Evolutionary conservation across 2,888 invertebrate species (phyloP).

Genomic region (Lepidonotus clava): DNA sequence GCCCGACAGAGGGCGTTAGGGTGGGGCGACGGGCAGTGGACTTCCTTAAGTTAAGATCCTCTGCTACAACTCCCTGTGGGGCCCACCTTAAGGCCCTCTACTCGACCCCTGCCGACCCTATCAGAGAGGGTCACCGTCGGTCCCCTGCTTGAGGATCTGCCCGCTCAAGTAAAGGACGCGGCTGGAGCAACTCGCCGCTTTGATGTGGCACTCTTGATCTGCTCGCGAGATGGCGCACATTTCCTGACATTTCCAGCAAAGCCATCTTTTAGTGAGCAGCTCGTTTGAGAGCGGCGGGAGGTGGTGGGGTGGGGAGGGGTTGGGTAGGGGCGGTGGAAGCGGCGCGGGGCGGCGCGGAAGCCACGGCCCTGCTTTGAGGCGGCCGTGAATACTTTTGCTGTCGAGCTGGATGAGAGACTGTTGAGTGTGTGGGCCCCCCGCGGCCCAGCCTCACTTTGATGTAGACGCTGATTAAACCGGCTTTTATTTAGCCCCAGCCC

Average conservation of each 20-base stretch:
- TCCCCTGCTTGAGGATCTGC: neutral
- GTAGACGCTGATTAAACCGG: constrained; percentile 44
- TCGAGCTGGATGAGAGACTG: neutral
- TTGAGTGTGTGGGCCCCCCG: neutral
- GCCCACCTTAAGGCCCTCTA: too few species aligned
- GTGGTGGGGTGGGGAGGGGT: neutral
- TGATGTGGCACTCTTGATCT: constrained; percentile 40
- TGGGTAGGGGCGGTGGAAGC: neutral
- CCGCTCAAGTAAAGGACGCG: neutral
- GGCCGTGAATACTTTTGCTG: neutral
- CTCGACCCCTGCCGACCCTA: too few species aligned
- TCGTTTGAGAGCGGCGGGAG: neutral
- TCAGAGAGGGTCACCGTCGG: too few species aligned
- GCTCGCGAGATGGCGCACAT: constrained; percentile 42
- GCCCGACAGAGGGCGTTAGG: neutral
- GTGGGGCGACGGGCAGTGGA: neutral
- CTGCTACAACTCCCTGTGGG: neutral
- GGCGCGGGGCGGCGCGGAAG: neutral
- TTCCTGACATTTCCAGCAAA: constrained; percentile 46
- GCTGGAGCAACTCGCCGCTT: neutral
- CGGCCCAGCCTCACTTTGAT: neutral
- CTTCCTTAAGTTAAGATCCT: neutral
- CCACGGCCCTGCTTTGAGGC: neutral
- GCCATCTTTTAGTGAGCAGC: neutral
- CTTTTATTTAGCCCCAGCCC: constrained; percentile 15